Base-by-base conservation (phyloP, 30 jellyfish, hydroid and myxozoan genomes). In the Hydractinia symbiolongicarpus region DNA sequence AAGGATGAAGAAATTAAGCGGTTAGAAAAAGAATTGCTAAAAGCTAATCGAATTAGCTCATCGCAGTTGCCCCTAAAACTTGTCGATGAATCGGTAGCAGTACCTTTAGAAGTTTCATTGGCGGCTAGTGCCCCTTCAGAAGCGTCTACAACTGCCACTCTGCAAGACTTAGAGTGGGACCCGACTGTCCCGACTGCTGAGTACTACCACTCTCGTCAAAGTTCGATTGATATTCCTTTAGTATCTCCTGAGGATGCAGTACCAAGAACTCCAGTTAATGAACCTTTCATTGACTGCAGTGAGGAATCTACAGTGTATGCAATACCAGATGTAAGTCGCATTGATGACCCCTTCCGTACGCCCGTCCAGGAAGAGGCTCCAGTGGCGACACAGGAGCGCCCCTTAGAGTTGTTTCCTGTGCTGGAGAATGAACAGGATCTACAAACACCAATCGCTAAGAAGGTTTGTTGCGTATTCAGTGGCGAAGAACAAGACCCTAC, bases 101-200 rank as follows among this genome's bases (percentile, higher is more conserved):
- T 54, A 13, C 76, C 77, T n/a, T 76, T 76, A 51, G 82, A 13
- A 10, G 88, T 21, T 52, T 79, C 40, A 53, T 67, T 58, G n/a
- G 88, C 73, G 1, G 44, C 71, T 8, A 20, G 21, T 20, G 87
- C 17, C 30, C 86, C 30, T 9, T 56, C 66, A 54, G 56, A 11
- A 4, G 82, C 54, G 17, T 20, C 76, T 9, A 7, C 85, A 10
- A 79, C 87, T 17, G 70, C 86, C 76, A 73, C 82, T 10, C 13
- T 68, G 13, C 69, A 58, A 58, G 78, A 68, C 50, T 30, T 73
- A 14, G 82, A 73, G 30, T 73, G 82, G 82, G 82, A 73, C 51
- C 82, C 82, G 13, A 51, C 76, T 14, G 30, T 73, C 15, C 76
- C 82, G 13, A 16, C 82, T 9, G 44, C 44, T 30, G 82, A 73